Conservation (phyloP, 2,113 vertebrate species). For the Myrmecobius fasciatus region DNA sequence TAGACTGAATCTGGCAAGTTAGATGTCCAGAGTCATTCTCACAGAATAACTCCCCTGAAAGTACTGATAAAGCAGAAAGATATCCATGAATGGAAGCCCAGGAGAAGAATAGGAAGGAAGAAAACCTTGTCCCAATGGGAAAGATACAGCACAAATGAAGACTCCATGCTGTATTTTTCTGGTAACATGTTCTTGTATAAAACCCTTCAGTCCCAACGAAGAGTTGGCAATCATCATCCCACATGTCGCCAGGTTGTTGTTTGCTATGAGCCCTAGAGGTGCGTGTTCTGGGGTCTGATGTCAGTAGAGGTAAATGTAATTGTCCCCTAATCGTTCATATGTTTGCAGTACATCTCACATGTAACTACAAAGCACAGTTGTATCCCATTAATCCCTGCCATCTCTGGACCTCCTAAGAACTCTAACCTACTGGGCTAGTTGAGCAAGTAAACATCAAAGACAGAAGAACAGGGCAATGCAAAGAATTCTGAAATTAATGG, state of each 20-base stretch:
- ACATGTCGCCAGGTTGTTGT: not conserved
- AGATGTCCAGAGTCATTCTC: not conserved
- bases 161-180: not conserved
- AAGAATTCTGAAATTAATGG: not conserved
- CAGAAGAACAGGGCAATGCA: not conserved
- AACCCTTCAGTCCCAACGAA: not conserved
- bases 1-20: not conserved
- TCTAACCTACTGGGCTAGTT: not conserved
- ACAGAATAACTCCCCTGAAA: not conserved
- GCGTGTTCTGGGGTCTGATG: not conserved
- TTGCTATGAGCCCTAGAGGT: not conserved
- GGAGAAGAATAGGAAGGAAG: not conserved
- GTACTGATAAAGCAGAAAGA: not conserved
- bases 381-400: not conserved
- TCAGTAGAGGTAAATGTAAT: not conserved
- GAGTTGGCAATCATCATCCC: not conserved
- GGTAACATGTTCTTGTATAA: not conserved
- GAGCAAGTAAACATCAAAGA: not conserved
- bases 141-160: not conserved
- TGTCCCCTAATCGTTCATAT: not conserved
- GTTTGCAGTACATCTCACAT: not conserved
- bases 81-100: not conserved
- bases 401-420: not conserved
- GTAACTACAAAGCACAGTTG: not conserved
- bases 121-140: not conserved